A percentile compares a stretch with the other conserved stretches of the same genome.
Evolutionary conservation across 1,140 invertebrate genomes (phyloP).

Genomic region (Ladona fulva): DNA sequence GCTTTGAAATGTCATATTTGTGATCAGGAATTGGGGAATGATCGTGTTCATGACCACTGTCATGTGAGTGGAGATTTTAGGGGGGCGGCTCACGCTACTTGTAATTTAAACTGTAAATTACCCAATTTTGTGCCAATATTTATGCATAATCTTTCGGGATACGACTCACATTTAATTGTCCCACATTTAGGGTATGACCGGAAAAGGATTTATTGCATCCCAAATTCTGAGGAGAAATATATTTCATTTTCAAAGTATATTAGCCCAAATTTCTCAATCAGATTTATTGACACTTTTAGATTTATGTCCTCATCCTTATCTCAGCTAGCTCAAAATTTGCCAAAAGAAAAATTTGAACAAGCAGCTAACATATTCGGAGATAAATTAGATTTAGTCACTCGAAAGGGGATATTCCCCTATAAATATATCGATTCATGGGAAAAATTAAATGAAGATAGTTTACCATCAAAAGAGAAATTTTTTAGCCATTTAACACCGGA

Average conservation of each 20-base stretch:
- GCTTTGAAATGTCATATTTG: neutral
- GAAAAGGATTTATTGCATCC: neutral
- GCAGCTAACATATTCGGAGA: neutral
- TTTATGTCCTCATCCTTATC: conserved; percentile 26
- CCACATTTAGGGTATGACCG: neutral
- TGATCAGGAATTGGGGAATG: neutral
- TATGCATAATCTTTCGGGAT: neutral
- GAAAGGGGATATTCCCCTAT: conserved; percentile 31
- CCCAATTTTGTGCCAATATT: neutral
- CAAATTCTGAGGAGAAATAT: neutral
- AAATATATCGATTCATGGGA: conserved; percentile 27
- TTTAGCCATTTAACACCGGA: conserved; percentile 22
- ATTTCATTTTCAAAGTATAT: neutral
- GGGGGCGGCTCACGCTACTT: neutral
- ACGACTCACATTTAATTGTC: neutral
- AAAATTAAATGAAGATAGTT: conserved; percentile 25
- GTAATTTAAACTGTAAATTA: neutral
- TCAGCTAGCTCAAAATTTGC: conserved; percentile 23
- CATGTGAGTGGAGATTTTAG: neutral
- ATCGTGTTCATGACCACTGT: neutral
- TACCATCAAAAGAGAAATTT: conserved; percentile 22
- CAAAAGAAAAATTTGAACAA: conserved; percentile 11
- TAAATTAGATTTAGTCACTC: conserved; percentile 22
- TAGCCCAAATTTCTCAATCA: neutral
- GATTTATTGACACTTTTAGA: conserved; percentile 31